Base-by-base conservation (phyloP, 2,113 vertebrate species). In the Pituophis catenifer region DNA sequence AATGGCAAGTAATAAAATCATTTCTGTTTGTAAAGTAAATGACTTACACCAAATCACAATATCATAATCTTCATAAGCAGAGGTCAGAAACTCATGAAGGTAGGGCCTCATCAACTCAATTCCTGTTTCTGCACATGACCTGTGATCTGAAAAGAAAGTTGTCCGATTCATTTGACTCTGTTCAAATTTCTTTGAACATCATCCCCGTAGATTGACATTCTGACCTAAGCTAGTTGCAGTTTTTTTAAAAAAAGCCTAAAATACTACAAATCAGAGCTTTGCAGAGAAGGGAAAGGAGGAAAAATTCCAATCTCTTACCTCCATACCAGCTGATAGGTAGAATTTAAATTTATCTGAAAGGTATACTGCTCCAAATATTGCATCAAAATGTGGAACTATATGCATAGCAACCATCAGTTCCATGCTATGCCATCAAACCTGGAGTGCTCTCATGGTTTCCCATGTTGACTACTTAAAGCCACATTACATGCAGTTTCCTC, bases 31-130 rank as follows among this genome's bases (percentile, higher is more conserved):
- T 38, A 96, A 0, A 44, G 87, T 93, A 89, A 94, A 91, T 91
- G 93, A 98, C 99, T 98, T 99, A 99, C 99, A 99, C 99, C 99
- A 99, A 97, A 99, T 99, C 96, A 99, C 99, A 96, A 99, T 99
- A 97, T 99, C 99, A 94, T 99, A 99, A 97, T 99, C 99, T 95
- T 99, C 99, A 91, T 99, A 99, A 0, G 99, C 99, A 94, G 99
- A 99, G 89, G 99, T 99, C 92, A 99, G 98, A 96, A 99, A 99
- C 97, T 99, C 99, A 26, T 99, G 99, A 88, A 99, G 98, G 96
- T 98, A 99, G 1, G 99, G 99, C 93, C 99, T 98, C 99, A 99
- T 99, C 95, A 99, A 98, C 96, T 99, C 99, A 94, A 99, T 98
- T 10, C 99, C 99, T 3, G 99, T 99, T 97, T 99, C 99, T 95